Conservation (phyloP, 2,888 invertebrate genomes). For the Oligia latruncula region DNA sequence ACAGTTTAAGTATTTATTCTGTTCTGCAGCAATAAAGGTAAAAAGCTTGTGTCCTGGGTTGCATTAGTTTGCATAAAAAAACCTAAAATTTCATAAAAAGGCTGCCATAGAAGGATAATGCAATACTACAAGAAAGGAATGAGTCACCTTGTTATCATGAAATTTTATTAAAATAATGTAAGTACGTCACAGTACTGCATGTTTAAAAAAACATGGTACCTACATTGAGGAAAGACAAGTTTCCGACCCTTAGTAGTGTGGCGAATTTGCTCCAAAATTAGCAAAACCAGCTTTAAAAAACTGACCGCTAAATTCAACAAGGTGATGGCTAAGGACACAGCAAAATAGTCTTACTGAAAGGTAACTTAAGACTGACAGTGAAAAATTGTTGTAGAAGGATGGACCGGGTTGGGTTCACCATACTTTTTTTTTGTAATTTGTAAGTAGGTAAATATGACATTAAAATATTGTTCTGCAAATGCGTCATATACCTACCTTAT, state of each 20-base stretch:
- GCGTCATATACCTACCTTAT: background rate
- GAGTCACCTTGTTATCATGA: constrained; percentile 10
- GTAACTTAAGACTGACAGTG: background rate
- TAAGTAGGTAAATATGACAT: background rate
- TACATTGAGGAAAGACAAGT: constrained; percentile 1
- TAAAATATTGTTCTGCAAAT: background rate
- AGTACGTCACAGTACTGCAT: background rate
- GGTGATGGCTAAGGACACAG: constrained; percentile 1
- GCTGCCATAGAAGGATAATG: background rate
- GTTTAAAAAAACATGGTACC: background rate
- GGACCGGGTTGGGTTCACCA: background rate
- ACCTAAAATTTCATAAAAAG: constrained; percentile 9
- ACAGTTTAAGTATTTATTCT: background rate
- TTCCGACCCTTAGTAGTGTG: background rate
- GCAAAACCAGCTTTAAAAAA: background rate
- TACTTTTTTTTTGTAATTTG: background rate
- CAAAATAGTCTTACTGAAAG: constrained; percentile 1
- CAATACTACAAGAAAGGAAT: background rate
- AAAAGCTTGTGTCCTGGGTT: constrained; percentile 7
- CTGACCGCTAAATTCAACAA: constrained; percentile 4
- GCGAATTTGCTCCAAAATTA: background rate
- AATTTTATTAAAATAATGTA: background rate
- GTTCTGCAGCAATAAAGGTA: background rate
- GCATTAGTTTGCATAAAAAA: constrained; percentile 6
- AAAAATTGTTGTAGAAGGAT: background rate